A percentile compares a stretch with the other conserved stretches of the same genome.
These are phyloP conservation scores for Sorex maritimensis DNA, from an alignment of 2,797 vertebrate genomes.

Conservation along the genomic window DNA sequence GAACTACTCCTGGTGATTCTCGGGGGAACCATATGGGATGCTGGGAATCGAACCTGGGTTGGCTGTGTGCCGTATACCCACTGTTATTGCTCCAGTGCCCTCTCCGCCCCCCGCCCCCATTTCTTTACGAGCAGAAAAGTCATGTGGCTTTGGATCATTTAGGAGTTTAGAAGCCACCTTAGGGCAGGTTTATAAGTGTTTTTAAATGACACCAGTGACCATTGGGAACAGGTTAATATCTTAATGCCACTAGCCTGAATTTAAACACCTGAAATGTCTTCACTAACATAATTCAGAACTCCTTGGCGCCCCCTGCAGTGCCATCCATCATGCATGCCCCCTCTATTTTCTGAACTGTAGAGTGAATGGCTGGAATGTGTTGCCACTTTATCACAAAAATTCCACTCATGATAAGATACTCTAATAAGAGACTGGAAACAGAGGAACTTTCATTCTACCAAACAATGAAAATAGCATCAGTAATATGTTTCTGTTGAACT, in stretches of 20 bases:
- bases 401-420: background rate
- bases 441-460: background rate
- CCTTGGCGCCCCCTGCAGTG: background rate
- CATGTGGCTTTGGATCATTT: background rate
- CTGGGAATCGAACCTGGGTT: no score
- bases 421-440: conserved; percentile 9
- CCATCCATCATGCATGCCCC: no score
- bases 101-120: no score
- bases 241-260: background rate
- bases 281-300: background rate
- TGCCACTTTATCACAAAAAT: background rate
- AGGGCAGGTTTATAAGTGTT: background rate
- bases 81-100: no score
- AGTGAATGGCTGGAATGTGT: background rate
- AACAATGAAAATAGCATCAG: background rate
- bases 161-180: conserved; percentile 10
- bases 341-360: background rate
- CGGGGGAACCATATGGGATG: no score
- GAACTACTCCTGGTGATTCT: no score
- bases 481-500: background rate
- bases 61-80: no score
- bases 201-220: background rate
- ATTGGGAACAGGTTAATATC: background rate
- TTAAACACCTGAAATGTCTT: conserved; percentile 36
- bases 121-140: background rate